Conservation (phyloP, 2,888 invertebrate genomes). For the Aphidoletes aphidimyza region DNA sequence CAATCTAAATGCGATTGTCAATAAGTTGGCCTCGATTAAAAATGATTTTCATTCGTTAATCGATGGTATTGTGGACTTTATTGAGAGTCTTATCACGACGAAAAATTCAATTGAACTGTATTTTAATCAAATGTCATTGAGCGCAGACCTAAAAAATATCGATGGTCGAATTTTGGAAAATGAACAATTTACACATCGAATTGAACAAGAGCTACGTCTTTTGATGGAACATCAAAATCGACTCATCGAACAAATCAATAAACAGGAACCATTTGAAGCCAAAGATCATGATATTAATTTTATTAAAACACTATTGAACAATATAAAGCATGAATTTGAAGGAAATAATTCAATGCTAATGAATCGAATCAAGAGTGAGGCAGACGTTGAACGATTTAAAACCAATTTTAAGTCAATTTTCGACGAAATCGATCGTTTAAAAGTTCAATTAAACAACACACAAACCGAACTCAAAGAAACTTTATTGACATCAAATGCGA, state of each 20-base stretch:
- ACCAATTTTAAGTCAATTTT: slow-evolving; percentile 78
- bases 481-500: slow-evolving; percentile 75
- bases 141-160: slow-evolving; percentile 68
- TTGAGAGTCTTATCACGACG: slow-evolving; percentile 72
- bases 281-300: slow-evolving; percentile 77
- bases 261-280: slow-evolving; percentile 76
- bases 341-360: slow-evolving; percentile 71
- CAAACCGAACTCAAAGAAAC: slow-evolving; percentile 79
- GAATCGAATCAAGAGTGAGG: slow-evolving; percentile 72
- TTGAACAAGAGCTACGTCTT: slow-evolving; percentile 74
- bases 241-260: slow-evolving; percentile 74
- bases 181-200: slow-evolving; percentile 73
- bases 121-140: slow-evolving; percentile 67
- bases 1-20: slow-evolving; percentile 74
- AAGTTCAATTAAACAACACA: slow-evolving; percentile 72
- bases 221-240: slow-evolving; percentile 76
- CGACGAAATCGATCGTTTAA: slow-evolving; percentile 75
- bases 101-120: slow-evolving; percentile 72
- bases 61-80: slow-evolving; percentile 25
- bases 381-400: slow-evolving; percentile 67
- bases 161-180: slow-evolving; percentile 72
- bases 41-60: slow-evolving; percentile 76
- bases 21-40: slow-evolving; percentile 74
- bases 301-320: slow-evolving; percentile 72
- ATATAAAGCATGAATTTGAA: slow-evolving; percentile 74